Evolutionary conservation across 2,888 invertebrate species (phyloP), one percentile per base, ranked within the genome.

Genomic region (Drosophila lacicola): DNA sequence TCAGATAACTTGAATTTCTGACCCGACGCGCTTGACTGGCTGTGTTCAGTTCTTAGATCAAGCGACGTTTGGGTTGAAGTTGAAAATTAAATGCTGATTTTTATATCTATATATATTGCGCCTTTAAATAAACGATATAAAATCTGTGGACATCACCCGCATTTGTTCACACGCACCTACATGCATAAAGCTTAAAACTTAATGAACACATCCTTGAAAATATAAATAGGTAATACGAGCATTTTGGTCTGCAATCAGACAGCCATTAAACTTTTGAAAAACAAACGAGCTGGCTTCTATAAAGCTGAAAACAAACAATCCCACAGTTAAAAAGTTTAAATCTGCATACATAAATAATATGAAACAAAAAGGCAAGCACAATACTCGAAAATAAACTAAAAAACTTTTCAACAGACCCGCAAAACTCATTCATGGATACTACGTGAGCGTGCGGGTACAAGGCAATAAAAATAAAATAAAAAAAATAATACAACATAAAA

Each of bases 261-360:
- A 68, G 55, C 68, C 69, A 87, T 89, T 89, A 87, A 84, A 74
- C 54, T 83, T 81, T 58, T 60, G 55, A 61, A 83, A 77, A 87
- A 74, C 66, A 83, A 84, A 70, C 65, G 73, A 66, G 42, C 54
- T 51, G 61, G 39, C 47, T 58, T 56, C 41, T 47, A 65, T 9
- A 70, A 60, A 55, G 44, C 58, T 34, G 55, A 54, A 63, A 49
- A 41, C 47, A 69, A 56, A 67, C 62, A 70, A 51, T 68, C 65
- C 53, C 67, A 66, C 68, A 78, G 62, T 57, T 57, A 39, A 57
- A 72, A 63, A 70, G 64, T 78, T 87, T 61, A 65, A 72, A 61
- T 70, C 70, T 82, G 86, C 80, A 89, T 83, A 62, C 66, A 83
- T 83, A 83, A 83, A 88, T 89, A 85, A 88, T 85, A 69, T 70